These are phyloP conservation scores for Dryobates pubescens DNA, from an alignment of 2,797 vertebrate genomes.

Conservation along the genomic window DNA sequence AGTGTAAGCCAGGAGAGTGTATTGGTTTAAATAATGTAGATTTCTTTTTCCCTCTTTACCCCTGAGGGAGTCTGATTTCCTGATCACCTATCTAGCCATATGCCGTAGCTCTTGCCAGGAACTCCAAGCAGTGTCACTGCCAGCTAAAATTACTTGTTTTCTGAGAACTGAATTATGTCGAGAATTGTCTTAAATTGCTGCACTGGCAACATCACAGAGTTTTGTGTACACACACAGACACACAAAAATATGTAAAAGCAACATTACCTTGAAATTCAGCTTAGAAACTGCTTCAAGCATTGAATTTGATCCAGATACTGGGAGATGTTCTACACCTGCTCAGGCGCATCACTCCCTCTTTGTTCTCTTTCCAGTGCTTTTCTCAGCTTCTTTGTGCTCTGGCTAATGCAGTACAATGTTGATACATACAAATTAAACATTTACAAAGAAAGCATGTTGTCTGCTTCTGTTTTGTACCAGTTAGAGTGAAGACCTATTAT, in stretches of 20 bases:
- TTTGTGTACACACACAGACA: not conserved
- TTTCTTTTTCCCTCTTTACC: constrained; percentile 18
- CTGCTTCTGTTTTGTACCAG: not conserved
- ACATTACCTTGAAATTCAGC: constrained; percentile 8
- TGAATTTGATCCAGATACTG: constrained; percentile 53
- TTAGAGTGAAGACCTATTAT: not conserved
- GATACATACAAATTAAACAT: constrained; percentile 13
- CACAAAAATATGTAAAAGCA: not conserved
- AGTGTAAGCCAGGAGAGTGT: not conserved
- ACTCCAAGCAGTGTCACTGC: constrained; percentile 18
- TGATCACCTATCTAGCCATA: constrained; percentile 54
- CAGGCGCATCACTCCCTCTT: not conserved
- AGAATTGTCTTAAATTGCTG: constrained; percentile 30
- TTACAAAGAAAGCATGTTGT: not conserved
- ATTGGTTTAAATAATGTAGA: constrained; percentile 63
- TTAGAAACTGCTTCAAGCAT: constrained; percentile 54
- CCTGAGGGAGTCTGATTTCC: constrained; percentile 57
- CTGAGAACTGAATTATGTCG: constrained; percentile 9
- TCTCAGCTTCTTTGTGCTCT: constrained; percentile 24
- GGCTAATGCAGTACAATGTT: not conserved
- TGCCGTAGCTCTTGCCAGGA: constrained; percentile 36
- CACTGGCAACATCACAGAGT: not conserved
- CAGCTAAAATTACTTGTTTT: constrained; percentile 64
- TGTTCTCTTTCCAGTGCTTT: constrained; percentile 36
- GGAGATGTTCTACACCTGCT: constrained; percentile 51